phyloP scores from a whole-genome alignment of 1,140 invertebrate genomes.

The Mactra quadrangularis region DNA sequence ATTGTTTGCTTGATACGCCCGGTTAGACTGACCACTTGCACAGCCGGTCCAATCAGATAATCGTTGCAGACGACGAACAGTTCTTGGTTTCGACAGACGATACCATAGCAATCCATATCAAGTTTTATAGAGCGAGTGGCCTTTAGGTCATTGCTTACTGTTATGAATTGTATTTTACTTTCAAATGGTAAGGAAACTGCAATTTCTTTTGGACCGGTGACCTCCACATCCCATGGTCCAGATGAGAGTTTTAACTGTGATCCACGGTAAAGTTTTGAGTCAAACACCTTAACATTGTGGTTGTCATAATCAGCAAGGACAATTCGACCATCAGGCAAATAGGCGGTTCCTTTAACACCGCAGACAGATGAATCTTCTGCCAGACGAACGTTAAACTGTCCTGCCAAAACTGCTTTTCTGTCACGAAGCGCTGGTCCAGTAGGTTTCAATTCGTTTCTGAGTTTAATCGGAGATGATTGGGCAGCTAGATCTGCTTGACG shows the following conservation, averaged over 20 bases:
- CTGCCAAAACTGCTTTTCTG: conserved; percentile 40
- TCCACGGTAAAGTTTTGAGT: conserved; percentile 53
- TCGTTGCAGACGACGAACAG: conserved; percentile 58
- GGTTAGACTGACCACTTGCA: conserved; percentile 53
- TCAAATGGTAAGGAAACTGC: conserved; percentile 56
- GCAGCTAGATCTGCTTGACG: conserved; percentile 27
- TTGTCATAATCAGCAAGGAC: conserved; percentile 58
- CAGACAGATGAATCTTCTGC: conserved; percentile 37
- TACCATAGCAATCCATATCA: conserved; percentile 58
- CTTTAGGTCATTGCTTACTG: conserved; percentile 40
- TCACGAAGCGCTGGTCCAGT: conserved; percentile 2
- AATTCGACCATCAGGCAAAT: conserved; percentile 44
- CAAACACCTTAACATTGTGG: conserved; percentile 55
- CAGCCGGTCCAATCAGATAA: conserved; percentile 53
- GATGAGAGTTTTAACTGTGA: conserved; percentile 43
- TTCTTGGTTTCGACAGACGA: conserved; percentile 59
- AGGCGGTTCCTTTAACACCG: conserved; percentile 47
- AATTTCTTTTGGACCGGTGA: conserved; percentile 53
- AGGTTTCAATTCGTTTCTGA: conserved; percentile 21
- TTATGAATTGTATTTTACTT: conserved; percentile 59
- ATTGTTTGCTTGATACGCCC: conserved; percentile 60
- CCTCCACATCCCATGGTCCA: conserved; percentile 56
- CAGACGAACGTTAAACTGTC: conserved; percentile 51
- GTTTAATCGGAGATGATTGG: conserved; percentile 44
- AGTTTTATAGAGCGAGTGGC: conserved; percentile 49